phyloP scores from a whole-genome alignment of 2,888 invertebrate genomes.

The Allacma fusca region DNA sequence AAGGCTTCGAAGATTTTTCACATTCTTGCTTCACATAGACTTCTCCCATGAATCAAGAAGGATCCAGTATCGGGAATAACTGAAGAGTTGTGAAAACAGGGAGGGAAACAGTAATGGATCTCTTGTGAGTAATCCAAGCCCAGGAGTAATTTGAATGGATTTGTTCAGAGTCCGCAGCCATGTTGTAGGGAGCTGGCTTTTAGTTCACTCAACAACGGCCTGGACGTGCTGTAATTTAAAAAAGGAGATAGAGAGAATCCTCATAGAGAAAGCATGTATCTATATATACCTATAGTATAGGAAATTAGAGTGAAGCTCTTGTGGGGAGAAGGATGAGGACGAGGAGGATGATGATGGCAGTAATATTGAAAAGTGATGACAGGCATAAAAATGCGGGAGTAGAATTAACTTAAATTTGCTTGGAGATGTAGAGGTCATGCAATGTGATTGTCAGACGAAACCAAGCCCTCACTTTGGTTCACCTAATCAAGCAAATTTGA shows the following conservation, averaged over 20 bases:
- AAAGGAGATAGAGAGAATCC: not conserved
- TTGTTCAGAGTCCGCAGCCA: not conserved
- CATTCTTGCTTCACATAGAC: no score
- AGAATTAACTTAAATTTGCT: conserved; percentile 13
- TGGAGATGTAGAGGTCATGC: conserved; percentile 6
- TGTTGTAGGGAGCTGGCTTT: not conserved
- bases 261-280: no score
- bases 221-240: conserved; percentile 5
- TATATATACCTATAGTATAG: no score
- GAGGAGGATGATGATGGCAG: conserved; percentile 17
- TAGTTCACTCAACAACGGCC: not conserved
- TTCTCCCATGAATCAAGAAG: not conserved
- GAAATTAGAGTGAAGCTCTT: not conserved
- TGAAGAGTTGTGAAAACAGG: not conserved
- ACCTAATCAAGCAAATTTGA: conserved; percentile 41
- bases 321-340: not conserved
- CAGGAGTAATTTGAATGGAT: not conserved
- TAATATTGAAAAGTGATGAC: conserved; percentile 39
- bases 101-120: conserved; percentile 7
- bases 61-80: not conserved
- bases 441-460: conserved; percentile 11
- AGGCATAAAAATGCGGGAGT: conserved; percentile 27
- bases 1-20: no score
- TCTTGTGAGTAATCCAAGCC: conserved; percentile 2
- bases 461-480: conserved; percentile 20